phyloP scores from a whole-genome alignment of 1,140 invertebrate genomes.

The Amphibalanus amphitrite region DNA sequence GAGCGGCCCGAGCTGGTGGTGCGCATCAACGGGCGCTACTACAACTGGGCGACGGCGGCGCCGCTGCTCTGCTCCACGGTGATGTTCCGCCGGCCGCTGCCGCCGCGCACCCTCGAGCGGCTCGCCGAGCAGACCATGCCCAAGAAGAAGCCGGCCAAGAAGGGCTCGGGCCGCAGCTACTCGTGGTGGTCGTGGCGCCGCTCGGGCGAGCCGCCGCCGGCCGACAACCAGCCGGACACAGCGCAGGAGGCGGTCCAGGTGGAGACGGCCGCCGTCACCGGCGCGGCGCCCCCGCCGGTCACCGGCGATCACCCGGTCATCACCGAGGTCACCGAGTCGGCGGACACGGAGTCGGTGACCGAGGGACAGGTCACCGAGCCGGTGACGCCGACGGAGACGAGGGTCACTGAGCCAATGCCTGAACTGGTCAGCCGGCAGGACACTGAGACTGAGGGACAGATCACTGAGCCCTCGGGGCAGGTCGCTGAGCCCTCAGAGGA shows the following conservation, averaged over 20 bases:
- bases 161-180: slow-evolving; percentile 18
- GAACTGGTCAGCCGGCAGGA: too few species aligned
- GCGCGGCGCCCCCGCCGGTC: too few species aligned
- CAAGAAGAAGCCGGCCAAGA: slow-evolving; percentile 30
- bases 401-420: too few species aligned
- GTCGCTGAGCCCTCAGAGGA: too few species aligned
- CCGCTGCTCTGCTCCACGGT: slow-evolving; percentile 69
- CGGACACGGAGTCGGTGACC: too few species aligned
- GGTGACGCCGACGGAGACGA: neutral
- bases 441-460: too few species aligned
- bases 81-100: slow-evolving; percentile 62
- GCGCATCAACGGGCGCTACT: slow-evolving; percentile 67
- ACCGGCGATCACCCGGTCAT: too few species aligned
- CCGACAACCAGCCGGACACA: neutral
- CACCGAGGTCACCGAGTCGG: too few species aligned
- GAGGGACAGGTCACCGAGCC: too few species aligned
- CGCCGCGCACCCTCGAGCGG: slow-evolving; percentile 25
- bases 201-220: slow-evolving; percentile 51
- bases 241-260: neutral
- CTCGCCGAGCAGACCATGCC: slow-evolving; percentile 31
- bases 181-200: slow-evolving; percentile 26
- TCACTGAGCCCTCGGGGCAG: neutral
- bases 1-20: slow-evolving; percentile 72
- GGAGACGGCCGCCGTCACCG: neutral
- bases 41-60: slow-evolving; percentile 71